Evolutionary conservation across 2,797 vertebrate genomes (phyloP), one percentile per base, ranked within the genome.

Genomic region (Melanotaenia maccullochi): DNA sequence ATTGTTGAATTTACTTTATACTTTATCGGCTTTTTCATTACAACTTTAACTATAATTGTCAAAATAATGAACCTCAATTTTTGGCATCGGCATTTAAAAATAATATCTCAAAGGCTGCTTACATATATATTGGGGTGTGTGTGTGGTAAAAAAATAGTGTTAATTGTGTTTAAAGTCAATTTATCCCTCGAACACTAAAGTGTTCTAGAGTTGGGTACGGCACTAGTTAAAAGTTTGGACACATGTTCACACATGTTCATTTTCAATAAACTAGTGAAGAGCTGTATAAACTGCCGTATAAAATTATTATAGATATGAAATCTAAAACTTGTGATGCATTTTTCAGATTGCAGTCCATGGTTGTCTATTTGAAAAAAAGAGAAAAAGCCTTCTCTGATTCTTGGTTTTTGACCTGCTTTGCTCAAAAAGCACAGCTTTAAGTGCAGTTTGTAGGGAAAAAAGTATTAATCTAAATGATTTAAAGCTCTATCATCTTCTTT

Each of bases 401-500:
- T 20, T 5, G 28, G 28, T 25, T 38, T 60, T 14, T 77, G 3
- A 59, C 59, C 36, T 35, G 13, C 70, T 33, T 33, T 52, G 63
- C 69, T 81, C 40, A 81, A 81, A 30, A 75, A 76, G 70, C 74
- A 49, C 52, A 8, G 74, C 61, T 57, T 83, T 80, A 75, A 90
- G 85, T 84, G 86, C 82, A 63, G 62, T 82, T 83, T 58, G 78
- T 79, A 56, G 76, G 32, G 80, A 52, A 81, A 87, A 87, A 64
- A 60, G 18, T 75, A 82, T 86, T 89, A 90, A 88, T 85, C 85
- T 85, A 64, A 76, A 68, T 80, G 87, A 88, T 86, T 82, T 87
- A 73, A 89, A 88, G 77, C 86, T 88, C 42, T 65, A 3, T 79
- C 81, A 74, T 59, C 69, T 81, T 73, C 35, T 73, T 73, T 76